A percentile compares a stretch with the other conserved stretches of the same genome.
These are phyloP conservation scores for Epizoanthus fatuus DNA, from an alignment of 92 coral and sea anemone genomes.

Conservation along the genomic window DNA sequence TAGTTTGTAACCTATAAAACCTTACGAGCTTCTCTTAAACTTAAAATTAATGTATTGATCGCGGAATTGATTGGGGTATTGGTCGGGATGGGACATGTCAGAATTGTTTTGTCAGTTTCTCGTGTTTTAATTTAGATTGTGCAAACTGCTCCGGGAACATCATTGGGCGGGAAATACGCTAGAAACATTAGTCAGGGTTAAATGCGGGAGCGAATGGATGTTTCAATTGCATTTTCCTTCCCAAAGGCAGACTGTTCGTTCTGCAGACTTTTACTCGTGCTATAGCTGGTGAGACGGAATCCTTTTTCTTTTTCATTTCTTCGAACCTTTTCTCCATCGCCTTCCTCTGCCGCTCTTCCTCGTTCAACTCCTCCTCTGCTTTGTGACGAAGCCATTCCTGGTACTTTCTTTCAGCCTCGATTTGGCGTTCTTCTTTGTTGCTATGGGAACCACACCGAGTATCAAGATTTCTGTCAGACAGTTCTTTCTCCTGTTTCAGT, in stretches of 20 bases:
- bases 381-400: slow-evolving; percentile 25
- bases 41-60: too few relatives aligned
- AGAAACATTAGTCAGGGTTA: not conserved
- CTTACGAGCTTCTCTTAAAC: too few relatives aligned
- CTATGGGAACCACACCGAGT: not conserved
- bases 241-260: slow-evolving; percentile 23
- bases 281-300: not conserved
- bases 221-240: not conserved
- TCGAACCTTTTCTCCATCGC: slow-evolving; percentile 38
- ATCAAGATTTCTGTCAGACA: slow-evolving; percentile 6
- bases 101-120: too few relatives aligned
- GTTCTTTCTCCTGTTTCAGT: slow-evolving; percentile 7
- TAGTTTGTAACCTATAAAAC: too few relatives aligned
- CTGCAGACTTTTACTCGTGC: slow-evolving; percentile 15
- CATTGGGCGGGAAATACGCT: too few relatives aligned
- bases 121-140: too few relatives aligned
- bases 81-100: too few relatives aligned
- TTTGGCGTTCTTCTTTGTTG: slow-evolving; percentile 28
- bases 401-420: slow-evolving; percentile 20
- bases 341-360: slow-evolving; percentile 33
- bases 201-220: not conserved
- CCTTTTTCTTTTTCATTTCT: slow-evolving; percentile 37
- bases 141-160: too few relatives aligned
- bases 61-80: too few relatives aligned
- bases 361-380: slow-evolving; percentile 37